A percentile compares a stretch with the other conserved stretches of the same genome.
phyloP scores from a whole-genome alignment of 2,888 invertebrate species.

The Elegia similella region DNA sequence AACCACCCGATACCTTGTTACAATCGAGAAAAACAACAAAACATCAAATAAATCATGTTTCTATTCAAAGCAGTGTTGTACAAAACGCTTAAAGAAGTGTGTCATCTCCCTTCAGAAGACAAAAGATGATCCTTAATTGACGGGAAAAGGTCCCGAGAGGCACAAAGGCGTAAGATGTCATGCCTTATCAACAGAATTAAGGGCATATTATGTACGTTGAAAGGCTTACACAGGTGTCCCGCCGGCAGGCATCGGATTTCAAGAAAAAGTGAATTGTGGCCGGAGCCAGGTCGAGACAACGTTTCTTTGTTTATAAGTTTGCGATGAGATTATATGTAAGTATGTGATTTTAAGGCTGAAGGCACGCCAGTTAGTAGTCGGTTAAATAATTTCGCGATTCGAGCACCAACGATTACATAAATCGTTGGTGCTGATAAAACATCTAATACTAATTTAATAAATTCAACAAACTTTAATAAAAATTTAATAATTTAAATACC shows the following conservation, averaged over 20 bases:
- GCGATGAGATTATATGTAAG: not conserved
- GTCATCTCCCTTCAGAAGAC: conserved; percentile 73
- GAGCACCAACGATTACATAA: too few relatives aligned
- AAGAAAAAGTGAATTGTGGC: conserved; percentile 32
- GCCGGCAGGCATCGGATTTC: conserved; percentile 39
- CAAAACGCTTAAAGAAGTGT: conserved; percentile 58
- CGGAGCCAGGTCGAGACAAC: not conserved
- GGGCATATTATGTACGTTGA: conserved; percentile 74
- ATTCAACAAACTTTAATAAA: too few relatives aligned
- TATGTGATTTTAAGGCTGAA: not conserved
- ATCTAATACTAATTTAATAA: too few relatives aligned
- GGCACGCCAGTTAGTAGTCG: not conserved
- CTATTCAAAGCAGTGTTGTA: conserved; percentile 67
- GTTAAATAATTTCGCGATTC: too few relatives aligned
- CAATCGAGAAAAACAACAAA: conserved; percentile 70
- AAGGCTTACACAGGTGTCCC: conserved; percentile 80
- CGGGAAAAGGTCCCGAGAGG: conserved; percentile 53
- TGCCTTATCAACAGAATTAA: conserved; percentile 79
- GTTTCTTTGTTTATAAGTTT: not conserved
- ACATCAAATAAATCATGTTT: conserved; percentile 71
- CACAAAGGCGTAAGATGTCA: conserved; percentile 77
- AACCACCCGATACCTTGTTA: conserved; percentile 52
- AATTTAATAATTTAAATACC: too few relatives aligned
- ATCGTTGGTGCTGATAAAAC: too few relatives aligned
- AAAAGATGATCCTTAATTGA: conserved; percentile 70